Evolutionary conservation across 1,140 invertebrate genomes (phyloP), one percentile per base, ranked within the genome.

Genomic region (Ips nitidus): DNA sequence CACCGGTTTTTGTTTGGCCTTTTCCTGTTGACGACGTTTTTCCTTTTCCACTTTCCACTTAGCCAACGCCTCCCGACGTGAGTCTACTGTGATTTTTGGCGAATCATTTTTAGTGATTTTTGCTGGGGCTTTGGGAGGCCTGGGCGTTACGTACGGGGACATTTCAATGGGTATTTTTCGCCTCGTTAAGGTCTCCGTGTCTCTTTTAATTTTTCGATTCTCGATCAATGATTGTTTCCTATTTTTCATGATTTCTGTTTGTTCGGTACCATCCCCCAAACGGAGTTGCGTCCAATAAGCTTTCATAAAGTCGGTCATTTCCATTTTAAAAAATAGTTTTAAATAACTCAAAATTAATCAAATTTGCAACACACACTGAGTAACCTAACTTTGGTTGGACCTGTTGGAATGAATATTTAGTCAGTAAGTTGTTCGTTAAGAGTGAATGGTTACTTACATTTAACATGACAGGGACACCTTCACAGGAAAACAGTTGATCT

Each of bases 41-140:
- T 60, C 63, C 50, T 71, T 73, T 8, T 76, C 70, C 37, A 53
- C 60, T 59, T 74, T 75, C 75, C 75, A 76, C 47, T 75, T 61
- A 22, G 55, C 37, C 41, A 76, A 60, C 41, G 71, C 52, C 57
- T 74, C 72, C 22, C 73, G 50, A 41, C 75, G 52, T 50, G 72
- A 73, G 37, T 65, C 42, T 1, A 36, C n/a, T 47, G 39, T 55
- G 22, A 41, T 38, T 38, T 63, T 69, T 36, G 39, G 38, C 8
- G 8, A 2, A 56, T 52, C 4, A 39, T 4, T 22, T 41, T 71
- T 52, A 40, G 3, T 42, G 36, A 8, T n/a, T 58, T 41, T 38
- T 52, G 43, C 45, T 4, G 22, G 36, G 37, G 38, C 37, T 41
- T 69, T 41, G 45, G 45, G 45, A 37, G 52, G 2, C 52, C 38